Conservation (phyloP, 2,888 invertebrate species). For the Dione juno region DNA sequence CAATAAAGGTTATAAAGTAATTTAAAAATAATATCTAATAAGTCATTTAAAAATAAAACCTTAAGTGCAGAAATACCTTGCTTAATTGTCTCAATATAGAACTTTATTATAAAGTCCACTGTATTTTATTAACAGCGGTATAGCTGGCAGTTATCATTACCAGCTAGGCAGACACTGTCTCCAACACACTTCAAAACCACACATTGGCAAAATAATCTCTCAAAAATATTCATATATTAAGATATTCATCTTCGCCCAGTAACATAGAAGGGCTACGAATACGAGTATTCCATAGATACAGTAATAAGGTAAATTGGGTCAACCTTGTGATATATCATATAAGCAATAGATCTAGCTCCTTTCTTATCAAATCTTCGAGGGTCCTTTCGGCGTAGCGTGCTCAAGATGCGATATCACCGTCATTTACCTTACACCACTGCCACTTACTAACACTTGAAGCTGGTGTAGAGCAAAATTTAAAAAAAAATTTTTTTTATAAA, state of each 20-base stretch:
- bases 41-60: too few relatives aligned
- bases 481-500: too few relatives aligned
- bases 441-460: conserved; percentile 28
- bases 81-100: too few relatives aligned
- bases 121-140: too few relatives aligned
- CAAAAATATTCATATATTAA: background rate
- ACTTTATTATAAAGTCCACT: too few relatives aligned
- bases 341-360: conserved; percentile 18
- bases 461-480: background rate
- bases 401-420: conserved; percentile 38
- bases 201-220: background rate
- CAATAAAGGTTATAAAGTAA: too few relatives aligned
- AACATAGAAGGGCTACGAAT: background rate
- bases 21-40: too few relatives aligned
- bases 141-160: too few relatives aligned
- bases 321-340: conserved; percentile 13
- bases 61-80: too few relatives aligned
- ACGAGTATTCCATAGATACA: conserved; percentile 1
- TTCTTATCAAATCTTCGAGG: conserved; percentile 31
- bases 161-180: too few relatives aligned
- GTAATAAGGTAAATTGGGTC: conserved; percentile 26
- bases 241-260: background rate
- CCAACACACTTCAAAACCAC: background rate
- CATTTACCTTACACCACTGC: conserved; percentile 39
- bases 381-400: conserved; percentile 35